Conservation (phyloP, 2,888 invertebrate species). For the Papilio protenor region DNA sequence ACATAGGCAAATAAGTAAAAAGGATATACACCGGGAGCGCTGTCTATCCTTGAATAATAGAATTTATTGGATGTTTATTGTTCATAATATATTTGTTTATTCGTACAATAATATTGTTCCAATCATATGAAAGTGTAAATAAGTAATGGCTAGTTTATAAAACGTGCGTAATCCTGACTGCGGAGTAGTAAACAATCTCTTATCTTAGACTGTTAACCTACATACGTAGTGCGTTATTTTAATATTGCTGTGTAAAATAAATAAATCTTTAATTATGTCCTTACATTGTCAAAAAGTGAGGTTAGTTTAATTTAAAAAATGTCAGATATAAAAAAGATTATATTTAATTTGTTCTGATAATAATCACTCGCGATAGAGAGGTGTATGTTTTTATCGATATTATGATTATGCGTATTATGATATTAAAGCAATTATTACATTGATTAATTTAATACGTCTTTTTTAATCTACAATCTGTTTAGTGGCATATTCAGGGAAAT, state of each 20-base stretch:
- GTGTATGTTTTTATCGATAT: neutral
- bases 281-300: neutral
- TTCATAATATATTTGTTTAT: neutral
- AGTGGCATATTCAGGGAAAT: neutral
- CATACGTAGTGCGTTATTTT: constrained; percentile 30
- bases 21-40: too few species aligned
- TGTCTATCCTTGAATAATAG: too few species aligned
- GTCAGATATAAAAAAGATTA: neutral
- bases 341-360: neutral
- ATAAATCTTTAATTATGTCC: constrained; percentile 26
- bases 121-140: neutral
- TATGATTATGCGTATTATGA: constrained; percentile 5
- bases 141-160: constrained; percentile 19
- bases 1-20: too few species aligned
- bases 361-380: neutral
- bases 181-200: constrained; percentile 39
- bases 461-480: neutral
- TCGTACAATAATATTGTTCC: neutral
- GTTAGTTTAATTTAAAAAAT: neutral
- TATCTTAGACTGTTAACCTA: constrained; percentile 42
- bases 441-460: neutral
- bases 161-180: constrained; percentile 5
- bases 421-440: neutral
- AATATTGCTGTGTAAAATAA: constrained; percentile 31
- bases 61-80: too few species aligned